Conservation (phyloP, 2,888 invertebrate species). For the Drosophila neoperkinsi region DNA sequence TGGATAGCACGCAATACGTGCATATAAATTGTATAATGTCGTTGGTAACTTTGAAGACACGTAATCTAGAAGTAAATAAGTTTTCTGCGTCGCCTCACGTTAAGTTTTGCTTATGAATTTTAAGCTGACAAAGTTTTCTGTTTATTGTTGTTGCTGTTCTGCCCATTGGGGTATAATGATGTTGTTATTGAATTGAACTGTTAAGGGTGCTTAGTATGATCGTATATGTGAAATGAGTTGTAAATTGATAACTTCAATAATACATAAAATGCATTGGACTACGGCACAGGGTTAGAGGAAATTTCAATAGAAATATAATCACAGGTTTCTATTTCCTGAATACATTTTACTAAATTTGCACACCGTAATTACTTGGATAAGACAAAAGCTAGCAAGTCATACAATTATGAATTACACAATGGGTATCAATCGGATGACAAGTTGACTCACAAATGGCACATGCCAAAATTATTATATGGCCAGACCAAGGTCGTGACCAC, state of each 20-base stretch:
- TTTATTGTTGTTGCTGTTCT: conserved; percentile 20
- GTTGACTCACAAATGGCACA: conserved; percentile 39
- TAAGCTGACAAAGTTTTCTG: conserved; percentile 28
- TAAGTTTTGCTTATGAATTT: conserved; percentile 63
- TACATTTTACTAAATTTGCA: not conserved
- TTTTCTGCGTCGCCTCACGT: conserved; percentile 45
- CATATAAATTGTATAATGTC: conserved; percentile 79
- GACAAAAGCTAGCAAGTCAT: not conserved
- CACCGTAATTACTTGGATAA: not conserved
- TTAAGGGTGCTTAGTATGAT: conserved; percentile 25
- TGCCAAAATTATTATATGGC: conserved; percentile 17
- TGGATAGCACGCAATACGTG: conserved; percentile 70
- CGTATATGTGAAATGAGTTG: conserved; percentile 34
- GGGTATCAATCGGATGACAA: conserved; percentile 14
- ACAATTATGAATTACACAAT: conserved; percentile 7
- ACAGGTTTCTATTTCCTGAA: not conserved
- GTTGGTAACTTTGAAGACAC: conserved; percentile 68
- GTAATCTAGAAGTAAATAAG: conserved; percentile 76
- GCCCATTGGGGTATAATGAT: conserved; percentile 37
- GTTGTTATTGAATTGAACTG: conserved; percentile 68
- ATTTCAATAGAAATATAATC: not conserved
- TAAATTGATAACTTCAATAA: conserved; percentile 21
- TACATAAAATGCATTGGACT: conserved; percentile 7
- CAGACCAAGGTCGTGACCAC: conserved; percentile 23
- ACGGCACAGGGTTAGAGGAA: no score